These are phyloP conservation scores for Pangasius djambal DNA, from an alignment of 2,797 vertebrate genomes.

Conservation along the genomic window DNA sequence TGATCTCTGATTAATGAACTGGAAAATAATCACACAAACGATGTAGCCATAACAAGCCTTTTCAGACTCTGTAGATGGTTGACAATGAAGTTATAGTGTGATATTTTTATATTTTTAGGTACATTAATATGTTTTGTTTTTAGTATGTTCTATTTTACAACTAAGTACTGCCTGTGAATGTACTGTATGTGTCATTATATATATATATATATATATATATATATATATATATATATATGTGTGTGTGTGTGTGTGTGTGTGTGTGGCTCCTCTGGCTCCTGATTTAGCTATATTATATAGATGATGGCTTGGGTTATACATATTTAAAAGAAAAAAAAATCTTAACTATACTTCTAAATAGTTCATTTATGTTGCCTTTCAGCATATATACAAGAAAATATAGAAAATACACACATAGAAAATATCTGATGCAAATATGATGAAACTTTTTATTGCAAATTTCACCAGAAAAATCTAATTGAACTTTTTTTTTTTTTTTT, in stretches of 20 bases:
- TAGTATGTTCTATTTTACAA: neutral
- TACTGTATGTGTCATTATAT: neutral
- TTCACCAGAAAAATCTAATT: neutral
- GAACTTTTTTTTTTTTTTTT: neutral
- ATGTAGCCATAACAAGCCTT: neutral
- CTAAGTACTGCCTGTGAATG: neutral
- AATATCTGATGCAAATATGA: neutral
- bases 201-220: no score
- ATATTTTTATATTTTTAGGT: neutral
- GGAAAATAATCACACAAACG: neutral
- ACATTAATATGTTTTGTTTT: neutral
- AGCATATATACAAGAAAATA: neutral
- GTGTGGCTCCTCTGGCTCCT: neutral
- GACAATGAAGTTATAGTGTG: neutral
- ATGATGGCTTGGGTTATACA: neutral
- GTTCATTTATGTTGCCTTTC: neutral
- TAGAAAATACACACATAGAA: neutral
- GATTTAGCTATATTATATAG: neutral
- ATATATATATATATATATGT: no score
- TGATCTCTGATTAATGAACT: neutral
- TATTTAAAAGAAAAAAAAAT: no score
- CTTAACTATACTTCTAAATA: no score
- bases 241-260: no score
- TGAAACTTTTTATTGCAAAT: neutral
- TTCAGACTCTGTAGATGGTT: neutral